phyloP scores from a whole-genome alignment of 64 coral and sea anemone species.

The Trachythela sp. region DNA sequence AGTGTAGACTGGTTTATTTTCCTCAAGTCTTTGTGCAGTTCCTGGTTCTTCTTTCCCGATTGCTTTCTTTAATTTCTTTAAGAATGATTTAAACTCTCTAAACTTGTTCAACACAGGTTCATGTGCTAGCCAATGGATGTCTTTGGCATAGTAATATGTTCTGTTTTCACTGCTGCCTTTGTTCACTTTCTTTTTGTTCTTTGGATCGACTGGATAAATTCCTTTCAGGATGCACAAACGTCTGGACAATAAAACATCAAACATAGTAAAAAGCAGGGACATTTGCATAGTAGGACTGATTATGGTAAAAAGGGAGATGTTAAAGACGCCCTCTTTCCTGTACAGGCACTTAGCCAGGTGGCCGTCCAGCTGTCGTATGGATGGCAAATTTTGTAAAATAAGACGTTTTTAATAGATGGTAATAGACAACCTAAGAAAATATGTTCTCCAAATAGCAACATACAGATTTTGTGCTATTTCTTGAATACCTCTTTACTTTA shows the following conservation, averaged over 20 bases:
- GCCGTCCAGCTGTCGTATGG: too few relatives aligned
- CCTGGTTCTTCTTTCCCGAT: constrained; percentile 91
- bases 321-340: too few relatives aligned
- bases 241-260: constrained; percentile 29
- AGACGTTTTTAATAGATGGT: too few relatives aligned
- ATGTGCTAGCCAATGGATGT: constrained; percentile 83
- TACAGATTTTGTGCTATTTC: too few relatives aligned
- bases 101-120: constrained; percentile 94
- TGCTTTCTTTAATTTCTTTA: constrained; percentile 91
- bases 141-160: constrained; percentile 84
- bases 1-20: constrained; percentile 85
- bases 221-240: constrained; percentile 90
- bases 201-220: constrained; percentile 91
- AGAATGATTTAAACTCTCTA: constrained; percentile 86
- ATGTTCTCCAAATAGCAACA: too few relatives aligned
- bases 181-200: constrained; percentile 95
- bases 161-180: constrained; percentile 82
- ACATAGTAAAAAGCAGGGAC: neutral
- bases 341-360: too few relatives aligned
- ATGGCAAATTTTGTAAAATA: too few relatives aligned
- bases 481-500: too few relatives aligned
- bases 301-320: neutral
- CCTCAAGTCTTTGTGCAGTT: constrained; percentile 66
- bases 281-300: too few relatives aligned
- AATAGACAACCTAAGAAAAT: too few relatives aligned